A percentile compares a stretch with the other conserved stretches of the same genome.
Conservation (phyloP, 1,140 invertebrate species). For the Plectrocnemia conspersa region DNA sequence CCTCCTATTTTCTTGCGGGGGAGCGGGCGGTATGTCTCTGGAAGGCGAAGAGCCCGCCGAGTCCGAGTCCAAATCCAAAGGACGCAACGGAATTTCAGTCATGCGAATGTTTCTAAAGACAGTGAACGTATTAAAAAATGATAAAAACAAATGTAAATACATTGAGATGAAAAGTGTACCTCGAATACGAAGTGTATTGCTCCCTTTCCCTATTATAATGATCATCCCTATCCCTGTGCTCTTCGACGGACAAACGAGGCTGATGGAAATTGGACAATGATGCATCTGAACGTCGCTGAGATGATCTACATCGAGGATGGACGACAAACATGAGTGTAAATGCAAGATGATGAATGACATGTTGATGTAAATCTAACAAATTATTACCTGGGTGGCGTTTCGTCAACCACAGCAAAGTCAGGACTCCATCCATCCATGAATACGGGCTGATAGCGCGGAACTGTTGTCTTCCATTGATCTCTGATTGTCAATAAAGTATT, state of each 20-base stretch:
- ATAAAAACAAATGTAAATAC: background rate
- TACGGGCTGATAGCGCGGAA: constrained; percentile 83
- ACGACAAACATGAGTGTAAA: background rate
- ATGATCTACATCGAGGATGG: constrained; percentile 35
- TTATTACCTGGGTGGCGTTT: constrained; percentile 45
- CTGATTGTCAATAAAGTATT: too few species aligned
- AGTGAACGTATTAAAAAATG: constrained; percentile 10
- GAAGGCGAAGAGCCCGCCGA: constrained; percentile 48
- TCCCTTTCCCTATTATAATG: constrained; percentile 41
- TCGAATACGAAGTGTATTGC: constrained; percentile 43
- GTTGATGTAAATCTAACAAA: background rate
- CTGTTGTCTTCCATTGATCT: constrained; percentile 83
- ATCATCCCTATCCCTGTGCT: constrained; percentile 40
- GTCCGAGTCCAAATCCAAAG: constrained; percentile 40
- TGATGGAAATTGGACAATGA: constrained; percentile 27
- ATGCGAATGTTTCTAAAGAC: constrained; percentile 25
- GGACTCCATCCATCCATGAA: constrained; percentile 95
- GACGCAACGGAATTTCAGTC: constrained; percentile 38
- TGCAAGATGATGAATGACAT: background rate
- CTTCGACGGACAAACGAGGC: constrained; percentile 37
- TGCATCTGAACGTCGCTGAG: constrained; percentile 39
- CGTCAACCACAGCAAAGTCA: constrained; percentile 74
- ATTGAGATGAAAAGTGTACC: constrained; percentile 34
- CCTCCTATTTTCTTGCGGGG: constrained; percentile 35
- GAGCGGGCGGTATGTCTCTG: constrained; percentile 41